Evolutionary conservation across 2,888 invertebrate genomes (phyloP), one percentile per base, ranked within the genome.

Genomic region (Marronus borbonicus): DNA sequence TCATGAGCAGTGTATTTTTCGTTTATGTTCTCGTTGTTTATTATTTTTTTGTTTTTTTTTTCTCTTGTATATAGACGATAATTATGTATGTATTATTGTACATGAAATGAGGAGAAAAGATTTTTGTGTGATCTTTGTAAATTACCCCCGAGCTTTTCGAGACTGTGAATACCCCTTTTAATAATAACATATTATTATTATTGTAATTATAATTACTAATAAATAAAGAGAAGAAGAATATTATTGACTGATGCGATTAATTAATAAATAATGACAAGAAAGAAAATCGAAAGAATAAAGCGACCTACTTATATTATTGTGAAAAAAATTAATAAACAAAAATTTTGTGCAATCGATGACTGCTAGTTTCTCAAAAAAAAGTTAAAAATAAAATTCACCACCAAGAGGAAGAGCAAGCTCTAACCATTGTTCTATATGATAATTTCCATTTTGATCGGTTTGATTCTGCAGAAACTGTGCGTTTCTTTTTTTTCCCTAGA

Each of bases 41-140:
- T 64, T 31, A 66, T n/a, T 44, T 17, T 66, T 44, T 72, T 55
- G 1, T 68, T 68, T 50, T 10, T 24, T 50, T 36, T 68, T 28
- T 68, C 20, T 68, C 10, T 50, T 50, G 50, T 50, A 68, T 50
- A 28, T 66, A 36, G n/a, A 39, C 12, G 20, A 20, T n/a, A 65
- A 20, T 36, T 31, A 36, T 65, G 39, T 64, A 62, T 62, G 31
- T 62, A 65, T 65, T n/a, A 44, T 44, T 65, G 36, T 39, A 68
- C 24, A 68, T 50, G 62, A 62, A 24, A 62, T 28, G 44, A 49
- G 44, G 10, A 39, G 5, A 44, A 66, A 20, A 66, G 36, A 72
- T 39, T 68, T 68, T 50, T 28, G 76, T 76, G 76, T 76, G 66
- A 66, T 75, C 49, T 76, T 76, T 76, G 76, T 76, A 76, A 76